Conservation (phyloP, 1,140 invertebrate genomes). For the Anagrus nilaparvatae region DNA sequence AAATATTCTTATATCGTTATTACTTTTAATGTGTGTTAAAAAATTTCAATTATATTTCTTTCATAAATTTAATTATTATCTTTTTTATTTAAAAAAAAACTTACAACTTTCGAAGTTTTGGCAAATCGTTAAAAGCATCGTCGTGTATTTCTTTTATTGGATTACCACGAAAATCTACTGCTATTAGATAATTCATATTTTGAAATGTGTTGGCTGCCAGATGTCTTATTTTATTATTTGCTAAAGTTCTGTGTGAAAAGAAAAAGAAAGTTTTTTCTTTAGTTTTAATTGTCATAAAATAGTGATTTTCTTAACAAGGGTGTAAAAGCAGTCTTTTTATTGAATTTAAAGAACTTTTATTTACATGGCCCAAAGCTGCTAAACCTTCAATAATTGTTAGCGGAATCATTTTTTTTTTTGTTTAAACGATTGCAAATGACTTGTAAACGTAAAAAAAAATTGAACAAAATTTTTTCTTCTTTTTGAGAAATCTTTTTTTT, state of each 20-base stretch:
- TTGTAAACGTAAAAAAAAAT: too few species aligned
- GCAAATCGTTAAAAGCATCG: constrained; percentile 54
- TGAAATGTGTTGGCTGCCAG: constrained; percentile 52
- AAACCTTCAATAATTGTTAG: too few species aligned
- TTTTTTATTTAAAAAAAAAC: constrained; percentile 30
- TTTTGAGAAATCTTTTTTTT: too few species aligned
- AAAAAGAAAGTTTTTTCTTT: constrained; percentile 1
- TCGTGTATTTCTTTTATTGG: constrained; percentile 54
- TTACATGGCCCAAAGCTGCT: too few species aligned
- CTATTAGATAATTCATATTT: constrained; percentile 45
- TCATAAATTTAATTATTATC: not conserved
- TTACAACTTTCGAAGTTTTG: constrained; percentile 62
- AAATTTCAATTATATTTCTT: not conserved
- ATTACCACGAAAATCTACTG: constrained; percentile 61
- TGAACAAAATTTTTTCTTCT: too few species aligned
- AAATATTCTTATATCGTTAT: not conserved
- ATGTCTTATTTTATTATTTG: constrained; percentile 56
- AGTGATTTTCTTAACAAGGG: too few species aligned
- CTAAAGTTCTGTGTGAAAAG: constrained; percentile 47
- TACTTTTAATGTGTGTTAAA: not conserved
- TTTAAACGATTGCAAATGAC: too few species aligned
- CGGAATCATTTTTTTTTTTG: too few species aligned
- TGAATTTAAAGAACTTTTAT: too few species aligned
- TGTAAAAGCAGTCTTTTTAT: too few species aligned
- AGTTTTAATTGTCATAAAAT: too few species aligned